These are phyloP conservation scores for Ochlodes sylvanus DNA, from an alignment of 2,888 invertebrate genomes.

Conservation along the genomic window DNA sequence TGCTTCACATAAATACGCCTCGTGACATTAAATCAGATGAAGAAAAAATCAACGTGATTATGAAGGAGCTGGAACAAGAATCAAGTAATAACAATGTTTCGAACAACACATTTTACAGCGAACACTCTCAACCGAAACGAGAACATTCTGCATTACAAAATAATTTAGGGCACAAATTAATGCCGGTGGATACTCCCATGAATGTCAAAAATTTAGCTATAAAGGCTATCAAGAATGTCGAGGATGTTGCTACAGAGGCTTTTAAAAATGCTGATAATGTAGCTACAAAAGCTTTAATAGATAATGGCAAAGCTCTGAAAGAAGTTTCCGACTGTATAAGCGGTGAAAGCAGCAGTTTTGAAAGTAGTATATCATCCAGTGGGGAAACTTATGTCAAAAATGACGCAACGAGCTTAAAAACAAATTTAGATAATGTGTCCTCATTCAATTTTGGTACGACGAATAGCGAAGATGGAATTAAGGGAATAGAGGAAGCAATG, in stretches of 20 bases:
- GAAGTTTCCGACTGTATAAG: background rate
- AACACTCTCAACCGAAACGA: constrained; percentile 11
- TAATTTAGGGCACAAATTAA: background rate
- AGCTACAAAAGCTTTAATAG: background rate
- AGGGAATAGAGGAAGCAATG: constrained; percentile 50
- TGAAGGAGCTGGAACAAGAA: constrained; percentile 51
- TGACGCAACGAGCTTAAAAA: background rate
- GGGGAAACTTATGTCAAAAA: background rate
- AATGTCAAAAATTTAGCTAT: constrained; percentile 43
- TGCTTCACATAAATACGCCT: constrained; percentile 47
- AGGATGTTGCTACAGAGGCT: background rate
- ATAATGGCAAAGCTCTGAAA: background rate
- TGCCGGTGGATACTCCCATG: constrained; percentile 24
- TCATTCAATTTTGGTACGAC: constrained; percentile 35
- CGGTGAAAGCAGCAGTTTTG: background rate
- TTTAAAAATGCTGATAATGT: constrained; percentile 22
- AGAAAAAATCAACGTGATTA: constrained; percentile 54
- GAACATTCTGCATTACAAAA: background rate
- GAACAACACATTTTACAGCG: background rate
- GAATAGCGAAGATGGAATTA: constrained; percentile 43
- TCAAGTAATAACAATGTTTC: constrained; percentile 37
- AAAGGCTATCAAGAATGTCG: background rate
- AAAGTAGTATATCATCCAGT: background rate
- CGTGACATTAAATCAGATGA: constrained; percentile 44
- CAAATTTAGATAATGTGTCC: constrained; percentile 21